These are phyloP conservation scores for Rhagonycha fulva DNA, from an alignment of 2,888 invertebrate genomes.

Conservation along the genomic window DNA sequence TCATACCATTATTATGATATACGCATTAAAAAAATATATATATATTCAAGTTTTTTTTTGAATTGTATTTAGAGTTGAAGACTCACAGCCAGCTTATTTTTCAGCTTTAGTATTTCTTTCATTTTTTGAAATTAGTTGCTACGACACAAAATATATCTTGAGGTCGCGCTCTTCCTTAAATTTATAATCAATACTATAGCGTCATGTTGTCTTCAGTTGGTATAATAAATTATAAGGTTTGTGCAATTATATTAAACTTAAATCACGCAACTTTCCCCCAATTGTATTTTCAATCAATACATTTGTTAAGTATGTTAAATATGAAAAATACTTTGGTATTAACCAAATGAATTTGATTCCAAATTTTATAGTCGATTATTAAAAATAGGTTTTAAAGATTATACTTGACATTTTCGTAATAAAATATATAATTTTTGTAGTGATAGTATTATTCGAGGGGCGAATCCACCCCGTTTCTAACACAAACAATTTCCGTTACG, in stretches of 20 bases:
- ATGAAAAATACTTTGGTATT: background rate
- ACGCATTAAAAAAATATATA: no score
- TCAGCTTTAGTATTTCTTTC: no score
- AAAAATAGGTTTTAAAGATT: background rate
- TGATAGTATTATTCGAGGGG: background rate
- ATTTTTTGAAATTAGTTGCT: no score
- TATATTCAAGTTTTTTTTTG: background rate
- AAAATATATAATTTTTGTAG: background rate
- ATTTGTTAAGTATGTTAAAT: background rate
- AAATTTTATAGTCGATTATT: background rate
- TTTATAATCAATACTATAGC: no score
- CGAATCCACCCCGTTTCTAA: background rate
- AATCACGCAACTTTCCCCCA: background rate
- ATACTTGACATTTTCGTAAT: background rate
- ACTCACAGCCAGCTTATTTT: no score
- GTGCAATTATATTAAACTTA: background rate
- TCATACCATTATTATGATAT: background rate
- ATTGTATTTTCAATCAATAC: background rate
- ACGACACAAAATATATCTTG: no score
- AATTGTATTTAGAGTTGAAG: background rate
- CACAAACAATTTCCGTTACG: background rate
- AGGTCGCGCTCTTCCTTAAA: no score
- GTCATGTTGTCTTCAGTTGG: no score
- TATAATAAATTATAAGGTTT: background rate
- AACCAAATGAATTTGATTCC: background rate